These are phyloP conservation scores for Hemibagrus guttatus DNA, from an alignment of 2,797 vertebrate genomes.

Conservation along the genomic window DNA sequence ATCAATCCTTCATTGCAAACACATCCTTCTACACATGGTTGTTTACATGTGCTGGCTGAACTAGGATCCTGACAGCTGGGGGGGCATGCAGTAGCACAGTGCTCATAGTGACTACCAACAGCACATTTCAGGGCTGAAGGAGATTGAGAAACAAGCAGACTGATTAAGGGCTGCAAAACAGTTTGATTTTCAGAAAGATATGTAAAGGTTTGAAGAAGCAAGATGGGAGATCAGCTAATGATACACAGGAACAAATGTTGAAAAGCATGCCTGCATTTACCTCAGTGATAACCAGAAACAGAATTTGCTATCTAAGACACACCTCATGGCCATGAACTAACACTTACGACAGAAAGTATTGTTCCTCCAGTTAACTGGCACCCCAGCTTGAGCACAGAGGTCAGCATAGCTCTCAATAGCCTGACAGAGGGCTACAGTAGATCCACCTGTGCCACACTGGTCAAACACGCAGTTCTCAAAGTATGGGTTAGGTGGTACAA, in stretches of 20 bases:
- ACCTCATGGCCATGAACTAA: constrained; percentile 10
- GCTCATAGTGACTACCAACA: constrained; percentile 76
- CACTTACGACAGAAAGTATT: constrained; percentile 84
- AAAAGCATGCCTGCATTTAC: not conserved
- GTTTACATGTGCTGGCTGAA: constrained; percentile 65
- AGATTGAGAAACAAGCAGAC: constrained; percentile 17
- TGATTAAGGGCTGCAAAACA: not conserved
- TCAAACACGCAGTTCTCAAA: constrained; percentile 86
- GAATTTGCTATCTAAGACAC: not conserved
- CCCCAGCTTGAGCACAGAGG: constrained; percentile 76
- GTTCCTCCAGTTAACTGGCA: constrained; percentile 81
- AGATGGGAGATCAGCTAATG: not conserved
- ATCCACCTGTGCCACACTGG: constrained; percentile 80
- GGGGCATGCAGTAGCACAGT: constrained; percentile 79
- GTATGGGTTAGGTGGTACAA: constrained; percentile 74
- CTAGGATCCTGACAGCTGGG: constrained; percentile 77
- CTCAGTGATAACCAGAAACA: not conserved
- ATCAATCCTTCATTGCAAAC: constrained; percentile 80
- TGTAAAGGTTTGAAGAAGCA: not conserved
- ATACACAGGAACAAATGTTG: constrained; percentile 1
- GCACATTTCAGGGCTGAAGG: constrained; percentile 81
- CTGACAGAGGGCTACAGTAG: constrained; percentile 82
- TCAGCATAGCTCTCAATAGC: constrained; percentile 86
- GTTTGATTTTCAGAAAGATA: not conserved
- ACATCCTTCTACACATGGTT: constrained; percentile 84